Base-by-base conservation (phyloP, 1,140 invertebrate genomes). In the Tribolium madens region DNA sequence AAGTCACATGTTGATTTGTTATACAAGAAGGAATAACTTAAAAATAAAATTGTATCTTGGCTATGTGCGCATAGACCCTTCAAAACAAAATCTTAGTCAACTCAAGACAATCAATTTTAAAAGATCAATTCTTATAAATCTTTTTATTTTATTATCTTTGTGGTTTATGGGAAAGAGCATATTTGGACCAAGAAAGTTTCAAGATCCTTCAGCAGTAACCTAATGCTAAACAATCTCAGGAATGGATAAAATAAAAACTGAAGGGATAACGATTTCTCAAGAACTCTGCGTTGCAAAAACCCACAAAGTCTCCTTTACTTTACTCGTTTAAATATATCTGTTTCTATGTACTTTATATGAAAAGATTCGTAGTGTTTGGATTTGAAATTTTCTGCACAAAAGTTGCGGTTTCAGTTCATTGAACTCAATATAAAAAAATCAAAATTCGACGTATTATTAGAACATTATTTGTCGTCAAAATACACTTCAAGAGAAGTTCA, bases 291-390 rank as follows among this genome's bases (percentile, higher is more conserved):
- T 13, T 33, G 31, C 57, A 64, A 64, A 26, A 64, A 33, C 57
- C 57, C 57, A 33, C 57, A 64, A 64, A 64, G 21, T 64, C 36
- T 64, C 57, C 57, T 26, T 9, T 42, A 60, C 17, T 64, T 64
- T 64, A 64, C 57, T 64, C 57, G 57, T 13, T 64, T 26, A 64
- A 33, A 64, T 64, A 64, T 64, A 64, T 64, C 57, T 12, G 26
- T 36, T 64, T 64, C 26, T 64, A 64, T 64, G 31, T 64, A 26
- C 36, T 14, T 12, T 33, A 33, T 26, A 64, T 64, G 57, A 64
- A 64, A 33, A 64, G 57, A 33, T 15, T 64, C 26, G 31, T 15
- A 64, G 36, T 33, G 26, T 64, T 64, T 64, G 31, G 33, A 14
- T 33, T 31, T 64, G 57, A 33, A 60, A 60, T 60, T 26, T 57